Conservation (phyloP, 2,888 invertebrate genomes). For the Pyrgus malvae region DNA sequence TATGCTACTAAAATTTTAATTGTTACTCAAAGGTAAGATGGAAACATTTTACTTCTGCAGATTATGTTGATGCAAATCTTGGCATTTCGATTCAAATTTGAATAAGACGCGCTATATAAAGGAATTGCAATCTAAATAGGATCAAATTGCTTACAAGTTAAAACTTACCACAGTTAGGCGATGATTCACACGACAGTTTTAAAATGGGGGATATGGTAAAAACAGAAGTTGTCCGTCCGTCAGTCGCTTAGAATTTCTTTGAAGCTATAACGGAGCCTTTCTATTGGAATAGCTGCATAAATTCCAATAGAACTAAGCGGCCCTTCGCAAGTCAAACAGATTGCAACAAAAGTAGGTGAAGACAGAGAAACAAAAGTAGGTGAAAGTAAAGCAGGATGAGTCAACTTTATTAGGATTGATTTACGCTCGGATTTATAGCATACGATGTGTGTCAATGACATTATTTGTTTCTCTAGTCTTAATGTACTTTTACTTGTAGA, state of each 20-base stretch:
- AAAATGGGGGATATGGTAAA: conserved; percentile 3
- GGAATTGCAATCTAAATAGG: not conserved
- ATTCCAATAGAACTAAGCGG: conserved; percentile 10
- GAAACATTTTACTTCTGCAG: too few species aligned
- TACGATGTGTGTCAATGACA: not conserved
- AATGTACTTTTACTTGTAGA: not conserved
- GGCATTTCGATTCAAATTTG: too few species aligned
- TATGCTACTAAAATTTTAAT: too few species aligned
- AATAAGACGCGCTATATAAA: not conserved
- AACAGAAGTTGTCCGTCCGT: conserved; percentile 1
- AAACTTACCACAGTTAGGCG: not conserved
- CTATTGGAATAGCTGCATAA: conserved; percentile 22
- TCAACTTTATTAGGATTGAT: not conserved
- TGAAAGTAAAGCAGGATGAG: conserved; percentile 9
- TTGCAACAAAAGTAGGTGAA: conserved; percentile 10
- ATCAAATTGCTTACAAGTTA: not conserved
- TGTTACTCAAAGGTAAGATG: too few species aligned
- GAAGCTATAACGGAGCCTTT: conserved; percentile 21
- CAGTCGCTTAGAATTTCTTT: conserved; percentile 19
- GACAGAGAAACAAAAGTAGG: conserved; percentile 4
- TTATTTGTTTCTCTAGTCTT: not conserved
- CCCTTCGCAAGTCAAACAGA: conserved; percentile 23
- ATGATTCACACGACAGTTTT: conserved; percentile 20
- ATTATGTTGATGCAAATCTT: too few species aligned
- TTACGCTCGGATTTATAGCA: not conserved